Evolutionary conservation across 2,888 invertebrate species (phyloP), one percentile per base, ranked within the genome.

Genomic region (Norana najaformis): DNA sequence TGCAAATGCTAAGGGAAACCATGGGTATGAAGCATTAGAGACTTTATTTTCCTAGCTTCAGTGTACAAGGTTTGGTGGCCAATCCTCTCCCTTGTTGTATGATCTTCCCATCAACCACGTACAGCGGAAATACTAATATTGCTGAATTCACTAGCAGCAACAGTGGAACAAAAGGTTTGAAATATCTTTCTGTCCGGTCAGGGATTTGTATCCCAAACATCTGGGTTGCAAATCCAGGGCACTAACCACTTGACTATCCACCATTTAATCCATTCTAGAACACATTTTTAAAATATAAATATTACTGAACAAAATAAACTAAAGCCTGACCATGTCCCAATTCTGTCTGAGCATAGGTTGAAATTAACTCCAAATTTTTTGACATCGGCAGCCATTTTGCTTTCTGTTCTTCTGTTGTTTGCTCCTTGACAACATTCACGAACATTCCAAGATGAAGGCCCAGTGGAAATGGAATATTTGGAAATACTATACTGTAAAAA

Each of bases 261-360:
- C 47, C 47, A 23, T 47, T 47, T 8, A 69, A 30, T 69, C 69
- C 69, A 69, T 69, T n/a, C 34, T 38, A 88, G 30, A 36, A 23
- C 30, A 88, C 83, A 30, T 30, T 37, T 38, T 85, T 34, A 37
- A n/a, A 82, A 30, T 34, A 18, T 23, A 83, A 69, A 11, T 35
- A 14, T 36, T 35, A 2, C 34, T 35, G 20, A 37, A 35, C 38
- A 37, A 23, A 37, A 35, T 34, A 37, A 23, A 8, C 34, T 36
- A 30, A 88, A 47, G 36, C 90, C 91, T 90, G 92, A 93, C 95
- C 98, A 94, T 98, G 98, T 0, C 98, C 98, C 90, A 98, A 95
- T 95, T 98, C 98, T 0, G 98, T 98, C 97, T 98, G 98, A 38
- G 98, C 98, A 94, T 98, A 98, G 37, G 98, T 98, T 90, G 98